Evolutionary conservation across 2,888 invertebrate genomes (phyloP).

Genomic region (Orgyia antiqua): DNA sequence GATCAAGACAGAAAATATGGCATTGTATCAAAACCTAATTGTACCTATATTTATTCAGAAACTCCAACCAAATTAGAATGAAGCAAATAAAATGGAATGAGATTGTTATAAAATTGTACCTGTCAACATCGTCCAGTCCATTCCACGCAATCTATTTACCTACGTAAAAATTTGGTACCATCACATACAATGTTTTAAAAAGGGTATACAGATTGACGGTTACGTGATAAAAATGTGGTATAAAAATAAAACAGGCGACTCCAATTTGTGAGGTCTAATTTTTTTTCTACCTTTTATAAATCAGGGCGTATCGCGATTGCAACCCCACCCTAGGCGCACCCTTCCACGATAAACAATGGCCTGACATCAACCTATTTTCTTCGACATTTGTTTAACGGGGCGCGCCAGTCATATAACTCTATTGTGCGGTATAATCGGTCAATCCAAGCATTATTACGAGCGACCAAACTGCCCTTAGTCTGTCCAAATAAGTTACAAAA

Average conservation of each 20-base stretch:
- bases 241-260: conserved; percentile 33
- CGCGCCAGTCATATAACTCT: conserved; percentile 55
- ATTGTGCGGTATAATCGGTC: conserved; percentile 54
- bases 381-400: conserved; percentile 60
- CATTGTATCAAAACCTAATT: too few relatives aligned
- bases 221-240: conserved; percentile 20
- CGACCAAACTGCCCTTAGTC: conserved; percentile 34
- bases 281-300: conserved; percentile 53
- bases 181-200: conserved; percentile 29
- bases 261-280: conserved; percentile 49
- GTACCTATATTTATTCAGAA: too few relatives aligned
- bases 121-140: too few relatives aligned
- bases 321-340: conserved; percentile 55
- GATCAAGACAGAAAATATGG: too few relatives aligned
- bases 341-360: conserved; percentile 48
- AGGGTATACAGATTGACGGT: conserved; percentile 21
- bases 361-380: conserved; percentile 46
- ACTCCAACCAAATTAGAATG: too few relatives aligned
- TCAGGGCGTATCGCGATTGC: conserved; percentile 46
- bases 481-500: conserved; percentile 49
- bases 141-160: too few relatives aligned
- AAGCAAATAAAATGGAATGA: too few relatives aligned
- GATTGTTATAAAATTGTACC: too few relatives aligned
- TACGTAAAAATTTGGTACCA: conserved; percentile 16
- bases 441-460: conserved; percentile 49